Percentiles rank a stretch among this genome's conserved stretches.
These are phyloP conservation scores for Zaprionus bogoriensis DNA, from an alignment of 2,888 invertebrate species.

Conservation along the genomic window DNA sequence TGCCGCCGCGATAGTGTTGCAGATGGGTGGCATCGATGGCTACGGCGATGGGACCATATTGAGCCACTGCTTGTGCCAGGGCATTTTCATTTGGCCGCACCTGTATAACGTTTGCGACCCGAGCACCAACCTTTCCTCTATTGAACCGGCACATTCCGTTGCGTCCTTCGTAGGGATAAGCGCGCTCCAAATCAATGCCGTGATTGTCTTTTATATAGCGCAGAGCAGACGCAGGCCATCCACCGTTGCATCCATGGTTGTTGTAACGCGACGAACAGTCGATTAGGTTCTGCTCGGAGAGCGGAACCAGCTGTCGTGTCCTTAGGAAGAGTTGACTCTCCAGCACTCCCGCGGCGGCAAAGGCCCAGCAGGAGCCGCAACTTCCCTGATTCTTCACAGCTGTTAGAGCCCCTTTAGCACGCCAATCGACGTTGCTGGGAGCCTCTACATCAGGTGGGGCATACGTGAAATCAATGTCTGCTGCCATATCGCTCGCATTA, in stretches of 20 bases:
- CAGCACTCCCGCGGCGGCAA: constrained; percentile 93
- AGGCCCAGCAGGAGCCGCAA: constrained; percentile 96
- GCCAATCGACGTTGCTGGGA: constrained; percentile 92
- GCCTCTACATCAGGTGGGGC: constrained; percentile 83
- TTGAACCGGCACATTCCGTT: constrained; percentile 93
- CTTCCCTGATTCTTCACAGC: constrained; percentile 93
- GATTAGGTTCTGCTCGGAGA: constrained; percentile 95
- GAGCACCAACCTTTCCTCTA: constrained; percentile 85
- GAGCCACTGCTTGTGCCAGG: constrained; percentile 88
- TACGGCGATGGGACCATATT: constrained; percentile 94
- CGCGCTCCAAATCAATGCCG: constrained; percentile 15
- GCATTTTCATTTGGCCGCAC: constrained; percentile 87
- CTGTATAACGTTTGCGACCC: constrained; percentile 92
- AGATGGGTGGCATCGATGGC: constrained; percentile 94
- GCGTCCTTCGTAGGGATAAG: constrained; percentile 92
- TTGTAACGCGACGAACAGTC: constrained; percentile 90
- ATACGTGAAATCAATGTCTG: constrained; percentile 57
- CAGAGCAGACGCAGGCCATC: constrained; percentile 93
- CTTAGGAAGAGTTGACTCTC: constrained; percentile 94
- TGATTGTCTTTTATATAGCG: constrained; percentile 93
- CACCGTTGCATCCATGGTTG: constrained; percentile 97
- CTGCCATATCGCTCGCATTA: constrained; percentile 35
- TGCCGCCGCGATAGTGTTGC: constrained; percentile 96
- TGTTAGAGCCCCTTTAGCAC: constrained; percentile 92
- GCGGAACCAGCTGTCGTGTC: constrained; percentile 88